These are phyloP conservation scores for Paragorgia papillata DNA, from an alignment of 92 coral and sea anemone genomes.

Conservation along the genomic window DNA sequence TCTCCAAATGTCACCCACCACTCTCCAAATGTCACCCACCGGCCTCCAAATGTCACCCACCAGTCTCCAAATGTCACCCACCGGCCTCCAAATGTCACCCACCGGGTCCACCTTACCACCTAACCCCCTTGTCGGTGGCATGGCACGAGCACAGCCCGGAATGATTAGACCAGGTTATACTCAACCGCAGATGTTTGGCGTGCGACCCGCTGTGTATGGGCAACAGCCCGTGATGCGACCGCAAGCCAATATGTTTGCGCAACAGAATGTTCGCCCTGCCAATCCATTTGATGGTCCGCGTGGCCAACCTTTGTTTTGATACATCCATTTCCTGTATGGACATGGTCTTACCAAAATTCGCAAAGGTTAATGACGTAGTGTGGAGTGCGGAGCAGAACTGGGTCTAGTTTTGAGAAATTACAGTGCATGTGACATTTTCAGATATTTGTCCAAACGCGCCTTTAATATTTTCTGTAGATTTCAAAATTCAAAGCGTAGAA, in stretches of 20 bases:
- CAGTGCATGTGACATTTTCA: too few species aligned
- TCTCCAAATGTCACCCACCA: too few species aligned
- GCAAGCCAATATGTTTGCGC: slow-evolving; percentile 70
- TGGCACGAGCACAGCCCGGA: slow-evolving; percentile 34
- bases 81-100: too few species aligned
- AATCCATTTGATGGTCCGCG: slow-evolving; percentile 32
- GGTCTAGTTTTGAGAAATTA: too few species aligned
- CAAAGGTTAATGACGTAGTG: too few species aligned
- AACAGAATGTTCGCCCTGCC: slow-evolving; percentile 40
- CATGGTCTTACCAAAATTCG: not conserved
- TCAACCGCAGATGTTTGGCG: slow-evolving; percentile 70
- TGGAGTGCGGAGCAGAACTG: too few species aligned
- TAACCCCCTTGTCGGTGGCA: slow-evolving; percentile 46
- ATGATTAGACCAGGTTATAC: slow-evolving; percentile 56
- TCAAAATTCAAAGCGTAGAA: too few species aligned
- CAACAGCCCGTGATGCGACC: slow-evolving; percentile 76
- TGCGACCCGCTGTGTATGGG: not conserved
- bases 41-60: too few species aligned
- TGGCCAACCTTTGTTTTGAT: slow-evolving; percentile 31
- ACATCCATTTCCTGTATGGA: not conserved
- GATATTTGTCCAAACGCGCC: too few species aligned
- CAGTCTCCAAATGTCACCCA: too few species aligned
- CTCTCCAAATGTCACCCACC: too few species aligned
- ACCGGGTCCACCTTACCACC: slow-evolving; percentile 41
- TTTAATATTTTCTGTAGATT: too few species aligned